phyloP scores from a whole-genome alignment of 2,113 vertebrate species.

The Anseranas semipalmata region DNA sequence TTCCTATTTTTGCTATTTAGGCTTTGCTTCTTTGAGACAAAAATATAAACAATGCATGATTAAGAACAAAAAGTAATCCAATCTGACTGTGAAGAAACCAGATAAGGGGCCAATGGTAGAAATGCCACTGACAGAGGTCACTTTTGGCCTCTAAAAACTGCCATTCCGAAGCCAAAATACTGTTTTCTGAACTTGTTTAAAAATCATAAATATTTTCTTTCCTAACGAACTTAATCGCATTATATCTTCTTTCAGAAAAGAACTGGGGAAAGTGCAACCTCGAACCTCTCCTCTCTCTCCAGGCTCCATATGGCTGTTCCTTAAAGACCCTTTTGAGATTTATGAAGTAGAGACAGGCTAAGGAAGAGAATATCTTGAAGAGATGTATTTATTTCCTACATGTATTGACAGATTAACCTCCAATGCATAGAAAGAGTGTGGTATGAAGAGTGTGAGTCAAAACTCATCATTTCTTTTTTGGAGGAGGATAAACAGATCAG shows the following conservation, averaged over 20 bases:
- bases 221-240: background rate
- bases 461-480: background rate
- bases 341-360: background rate
- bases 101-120: background rate
- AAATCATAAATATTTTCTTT: background rate
- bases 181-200: background rate
- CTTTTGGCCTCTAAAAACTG: background rate
- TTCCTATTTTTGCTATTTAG: background rate
- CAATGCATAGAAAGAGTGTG: background rate
- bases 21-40: background rate
- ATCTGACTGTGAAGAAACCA: background rate
- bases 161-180: background rate
- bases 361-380: background rate
- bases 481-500: background rate
- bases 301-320: background rate
- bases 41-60: background rate
- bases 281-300: background rate
- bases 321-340: background rate
- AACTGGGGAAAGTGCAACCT: background rate
- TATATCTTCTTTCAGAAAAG: background rate
- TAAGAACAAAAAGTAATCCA: background rate
- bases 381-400: background rate
- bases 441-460: background rate
- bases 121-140: background rate
- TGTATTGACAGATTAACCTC: background rate